phyloP scores from a whole-genome alignment of 2,888 invertebrate species.

The Eledona agricola region DNA sequence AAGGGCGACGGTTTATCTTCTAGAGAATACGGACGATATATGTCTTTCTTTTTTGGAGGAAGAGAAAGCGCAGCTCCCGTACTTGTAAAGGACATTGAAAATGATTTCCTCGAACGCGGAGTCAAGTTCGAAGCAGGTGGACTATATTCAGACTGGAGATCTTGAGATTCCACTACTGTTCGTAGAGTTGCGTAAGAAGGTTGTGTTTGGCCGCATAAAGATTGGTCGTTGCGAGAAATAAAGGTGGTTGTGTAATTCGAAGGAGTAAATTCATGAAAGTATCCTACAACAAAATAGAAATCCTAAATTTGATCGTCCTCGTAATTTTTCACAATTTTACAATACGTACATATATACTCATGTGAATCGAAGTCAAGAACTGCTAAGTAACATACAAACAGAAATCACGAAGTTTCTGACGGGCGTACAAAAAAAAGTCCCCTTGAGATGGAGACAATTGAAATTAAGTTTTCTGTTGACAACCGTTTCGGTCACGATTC shows the following conservation, averaged over 20 bases:
- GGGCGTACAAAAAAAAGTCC: too few species aligned
- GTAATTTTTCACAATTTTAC: background rate
- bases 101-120: slow-evolving; percentile 69
- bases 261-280: slow-evolving; percentile 80
- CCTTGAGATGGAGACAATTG: too few species aligned
- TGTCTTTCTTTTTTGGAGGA: slow-evolving; percentile 91
- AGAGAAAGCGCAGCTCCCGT: slow-evolving; percentile 83
- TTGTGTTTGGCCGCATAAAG: slow-evolving; percentile 55
- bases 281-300: slow-evolving; percentile 68
- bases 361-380: background rate
- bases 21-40: slow-evolving; percentile 87
- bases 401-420: too few species aligned
- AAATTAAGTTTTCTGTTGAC: too few species aligned
- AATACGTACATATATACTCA: background rate
- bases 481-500: too few species aligned
- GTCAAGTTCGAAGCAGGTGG: slow-evolving; percentile 52
- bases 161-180: slow-evolving; percentile 64
- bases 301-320: background rate
- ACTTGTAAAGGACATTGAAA: slow-evolving; percentile 86
- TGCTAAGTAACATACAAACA: background rate
- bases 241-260: slow-evolving; percentile 81
- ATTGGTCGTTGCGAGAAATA: slow-evolving; percentile 73
- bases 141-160: slow-evolving; percentile 55
- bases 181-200: slow-evolving; percentile 67
- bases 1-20: slow-evolving; percentile 68